Conservation (phyloP, 2,113 vertebrate genomes). For the Miniopterus natalensis region DNA sequence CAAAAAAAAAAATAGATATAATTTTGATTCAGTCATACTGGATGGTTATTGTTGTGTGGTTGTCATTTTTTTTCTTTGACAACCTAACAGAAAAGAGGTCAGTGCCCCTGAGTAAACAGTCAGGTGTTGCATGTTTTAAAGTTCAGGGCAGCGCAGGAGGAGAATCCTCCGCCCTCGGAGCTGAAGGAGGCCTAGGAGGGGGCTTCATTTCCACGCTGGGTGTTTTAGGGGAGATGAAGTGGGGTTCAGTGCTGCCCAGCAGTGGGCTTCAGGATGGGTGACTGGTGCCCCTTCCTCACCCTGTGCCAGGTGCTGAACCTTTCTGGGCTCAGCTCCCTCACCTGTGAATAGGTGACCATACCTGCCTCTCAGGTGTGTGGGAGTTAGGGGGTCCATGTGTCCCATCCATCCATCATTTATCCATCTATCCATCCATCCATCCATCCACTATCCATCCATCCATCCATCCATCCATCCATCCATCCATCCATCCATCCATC, state of each 20-base stretch:
- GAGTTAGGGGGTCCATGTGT: too few species aligned
- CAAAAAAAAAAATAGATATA: background rate
- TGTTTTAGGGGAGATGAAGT: background rate
- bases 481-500: background rate
- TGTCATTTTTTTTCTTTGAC: background rate
- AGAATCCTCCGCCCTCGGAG: fast-evolving
- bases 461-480: background rate
- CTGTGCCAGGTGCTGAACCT: background rate
- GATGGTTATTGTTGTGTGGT: background rate
- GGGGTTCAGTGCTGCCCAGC: background rate
- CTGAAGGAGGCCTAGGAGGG: too few species aligned
- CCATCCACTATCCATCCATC: background rate
- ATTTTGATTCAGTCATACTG: background rate
- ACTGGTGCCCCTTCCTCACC: background rate
- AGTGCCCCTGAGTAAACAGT: background rate
- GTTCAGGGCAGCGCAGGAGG: background rate
- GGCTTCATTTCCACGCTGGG: fast-evolving
- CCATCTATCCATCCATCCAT: background rate
- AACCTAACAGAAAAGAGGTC: background rate
- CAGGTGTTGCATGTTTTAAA: too few species aligned
- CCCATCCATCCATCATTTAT: background rate
- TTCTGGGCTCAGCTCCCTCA: background rate
- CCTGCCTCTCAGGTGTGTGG: background rate
- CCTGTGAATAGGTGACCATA: background rate
- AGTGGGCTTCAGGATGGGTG: background rate